Base-by-base conservation (phyloP, 2,113 vertebrate species). In the Chascanopsetta lugubris region DNA sequence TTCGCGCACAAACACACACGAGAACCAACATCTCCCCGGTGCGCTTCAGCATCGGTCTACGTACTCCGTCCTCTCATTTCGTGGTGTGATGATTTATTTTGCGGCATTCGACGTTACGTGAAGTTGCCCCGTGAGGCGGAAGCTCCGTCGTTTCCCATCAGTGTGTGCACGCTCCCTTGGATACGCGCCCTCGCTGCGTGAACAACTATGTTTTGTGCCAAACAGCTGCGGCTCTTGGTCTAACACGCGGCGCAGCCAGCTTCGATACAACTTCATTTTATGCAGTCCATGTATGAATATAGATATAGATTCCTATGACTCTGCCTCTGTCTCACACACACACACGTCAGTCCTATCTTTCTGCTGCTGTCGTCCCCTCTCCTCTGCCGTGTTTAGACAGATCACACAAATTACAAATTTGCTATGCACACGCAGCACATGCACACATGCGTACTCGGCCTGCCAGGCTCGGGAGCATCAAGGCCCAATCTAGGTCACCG, bases 401-500 rank as follows among this genome's bases (percentile, higher is more conserved):
- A n/a, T n/a, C 64, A 50, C 42, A 64, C 38, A 12, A 54, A 69
- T 73, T 70, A n/a, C n/a, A n/a, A n/a, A n/a, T n/a, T n/a, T n/a
- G n/a, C n/a, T n/a, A n/a, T n/a, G n/a, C 46, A 63, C 67, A 64
- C 58, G 43, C 40, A 38, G 54, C 32, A 27, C 57, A 49, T 18
- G 49, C 45, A 63, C 45, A 51, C 36, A 4, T 61, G 59, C 1
- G 38, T 46, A 29, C 77, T 46, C 69, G 55, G 77, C 72, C 78
- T 85, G 80, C 74, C 73, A 82, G 62, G 80, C 82, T 82, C 64
- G 69, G 64, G 67, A 87, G 86, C 88, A 84, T 87, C 85, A 85
- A 75, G 81, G 71, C 82, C 77, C 72, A 85, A 91, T 88, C 75
- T 91, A 89, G 89, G 89, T 91, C 89, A 91, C 75, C 77, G 73